Conservation (phyloP, 2,888 invertebrate genomes). For the Quadroppia sp. region DNA sequence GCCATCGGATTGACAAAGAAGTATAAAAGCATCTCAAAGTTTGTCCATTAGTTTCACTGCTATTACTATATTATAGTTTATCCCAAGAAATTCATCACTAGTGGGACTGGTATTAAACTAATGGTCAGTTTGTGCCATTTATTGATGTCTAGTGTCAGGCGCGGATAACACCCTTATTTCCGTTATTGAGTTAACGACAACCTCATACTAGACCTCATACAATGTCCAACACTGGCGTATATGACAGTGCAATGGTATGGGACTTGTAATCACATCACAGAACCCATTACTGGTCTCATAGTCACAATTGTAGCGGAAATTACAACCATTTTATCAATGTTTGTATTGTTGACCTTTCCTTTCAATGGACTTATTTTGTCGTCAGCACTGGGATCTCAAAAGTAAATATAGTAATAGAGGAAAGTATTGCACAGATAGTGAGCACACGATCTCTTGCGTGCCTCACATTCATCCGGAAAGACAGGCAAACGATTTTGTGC, state of each 20-base stretch:
- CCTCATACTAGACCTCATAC: background rate
- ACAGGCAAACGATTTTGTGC: constrained; percentile 15
- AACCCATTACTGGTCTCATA: constrained; percentile 10
- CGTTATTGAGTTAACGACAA: constrained; percentile 16
- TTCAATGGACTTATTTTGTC: constrained; percentile 13
- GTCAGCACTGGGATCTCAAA: constrained; percentile 16
- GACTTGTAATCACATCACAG: background rate
- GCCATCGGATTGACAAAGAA: background rate
- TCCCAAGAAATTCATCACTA: constrained; percentile 34
- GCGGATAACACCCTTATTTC: constrained; percentile 18
- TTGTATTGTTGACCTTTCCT: constrained; percentile 18
- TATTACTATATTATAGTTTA: constrained; percentile 4
- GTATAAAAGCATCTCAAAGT: constrained; percentile 20
- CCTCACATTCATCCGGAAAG: constrained; percentile 23
- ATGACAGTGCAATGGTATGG: too few species aligned
- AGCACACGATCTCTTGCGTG: constrained; percentile 29
- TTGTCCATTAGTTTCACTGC: constrained; percentile 25
- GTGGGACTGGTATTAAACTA: constrained; percentile 33
- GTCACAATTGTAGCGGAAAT: constrained; percentile 34
- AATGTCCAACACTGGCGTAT: constrained; percentile 11
- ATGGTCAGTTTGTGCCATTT: constrained; percentile 32
- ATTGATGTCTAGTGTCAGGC: constrained; percentile 35
- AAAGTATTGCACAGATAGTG: background rate
- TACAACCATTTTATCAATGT: constrained; percentile 36
- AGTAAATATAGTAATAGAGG: constrained; percentile 4